A percentile compares a stretch with the other conserved stretches of the same genome.
Evolutionary conservation across 2,113 vertebrate species (phyloP).

Genomic region (Larimichthys polyactis): DNA sequence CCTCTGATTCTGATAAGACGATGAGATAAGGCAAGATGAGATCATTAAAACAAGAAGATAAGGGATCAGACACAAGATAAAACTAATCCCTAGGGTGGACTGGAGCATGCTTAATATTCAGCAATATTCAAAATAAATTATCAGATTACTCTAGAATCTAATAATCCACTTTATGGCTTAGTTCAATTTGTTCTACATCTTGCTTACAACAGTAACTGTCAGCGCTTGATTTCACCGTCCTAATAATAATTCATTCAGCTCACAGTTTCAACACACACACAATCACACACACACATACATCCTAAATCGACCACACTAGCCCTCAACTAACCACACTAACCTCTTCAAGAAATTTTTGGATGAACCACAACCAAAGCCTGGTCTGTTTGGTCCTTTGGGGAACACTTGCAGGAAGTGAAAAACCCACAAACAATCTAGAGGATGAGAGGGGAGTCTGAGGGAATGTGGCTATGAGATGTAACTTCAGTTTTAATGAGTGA

Average conservation of each 20-base stretch:
- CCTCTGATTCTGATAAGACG: neutral
- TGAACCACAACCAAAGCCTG: conserved; percentile 46
- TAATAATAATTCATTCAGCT: conserved; percentile 29
- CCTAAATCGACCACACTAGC: conserved; percentile 20
- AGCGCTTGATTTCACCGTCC: neutral
- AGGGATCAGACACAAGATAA: neutral
- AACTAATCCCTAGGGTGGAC: neutral
- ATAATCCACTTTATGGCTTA: conserved; percentile 2
- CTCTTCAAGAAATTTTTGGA: conserved; percentile 29
- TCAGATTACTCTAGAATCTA: conserved; percentile 4
- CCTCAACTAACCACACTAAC: conserved; percentile 32
- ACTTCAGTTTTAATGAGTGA: conserved; percentile 34
- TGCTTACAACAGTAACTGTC: conserved; percentile 20
- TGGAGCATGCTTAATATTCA: neutral
- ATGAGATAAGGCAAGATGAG: neutral
- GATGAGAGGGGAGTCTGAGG: neutral
- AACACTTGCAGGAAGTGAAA: conserved; percentile 28
- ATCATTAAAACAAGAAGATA: neutral
- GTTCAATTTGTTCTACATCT: conserved; percentile 15
- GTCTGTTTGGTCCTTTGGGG: conserved; percentile 14
- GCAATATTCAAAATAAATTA: neutral
- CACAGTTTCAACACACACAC: neutral
- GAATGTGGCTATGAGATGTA: neutral
- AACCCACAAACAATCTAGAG: conserved; percentile 28
- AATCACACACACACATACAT: neutral